A percentile compares a stretch with the other conserved stretches of the same genome.
Conservation (phyloP, 2,113 vertebrate species). For the Laticauda colubrina region DNA sequence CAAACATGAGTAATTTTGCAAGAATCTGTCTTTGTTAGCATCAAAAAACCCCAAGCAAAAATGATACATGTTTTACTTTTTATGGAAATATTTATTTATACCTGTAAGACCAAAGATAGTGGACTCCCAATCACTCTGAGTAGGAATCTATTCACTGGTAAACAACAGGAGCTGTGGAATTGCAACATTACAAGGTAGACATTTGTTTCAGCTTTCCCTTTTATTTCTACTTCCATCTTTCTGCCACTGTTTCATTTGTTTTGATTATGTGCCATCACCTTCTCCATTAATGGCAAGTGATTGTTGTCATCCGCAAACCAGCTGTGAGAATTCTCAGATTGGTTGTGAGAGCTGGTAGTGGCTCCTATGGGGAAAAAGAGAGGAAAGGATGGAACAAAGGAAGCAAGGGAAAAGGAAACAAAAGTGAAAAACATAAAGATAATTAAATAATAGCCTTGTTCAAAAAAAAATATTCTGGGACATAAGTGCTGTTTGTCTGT, state of each 20-base stretch:
- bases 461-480: background rate
- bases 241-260: background rate
- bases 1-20: background rate
- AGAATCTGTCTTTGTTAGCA: background rate
- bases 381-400: background rate
- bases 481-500: background rate
- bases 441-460: background rate
- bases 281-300: background rate
- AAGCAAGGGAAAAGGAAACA: background rate
- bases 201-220: background rate
- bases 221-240: background rate
- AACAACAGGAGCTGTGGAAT: background rate
- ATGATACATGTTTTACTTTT: no score
- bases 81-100: background rate
- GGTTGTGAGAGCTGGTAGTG: background rate
- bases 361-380: background rate
- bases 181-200: background rate
- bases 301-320: background rate
- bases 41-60: background rate
- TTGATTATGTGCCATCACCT: background rate
- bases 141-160: background rate
- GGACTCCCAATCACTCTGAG: background rate
- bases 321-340: background rate
- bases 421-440: background rate
- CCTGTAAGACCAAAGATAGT: background rate